A percentile compares a stretch with the other conserved stretches of the same genome.
Conservation (phyloP, 2,113 vertebrate genomes). For the Aspiorhynchus laticeps region DNA sequence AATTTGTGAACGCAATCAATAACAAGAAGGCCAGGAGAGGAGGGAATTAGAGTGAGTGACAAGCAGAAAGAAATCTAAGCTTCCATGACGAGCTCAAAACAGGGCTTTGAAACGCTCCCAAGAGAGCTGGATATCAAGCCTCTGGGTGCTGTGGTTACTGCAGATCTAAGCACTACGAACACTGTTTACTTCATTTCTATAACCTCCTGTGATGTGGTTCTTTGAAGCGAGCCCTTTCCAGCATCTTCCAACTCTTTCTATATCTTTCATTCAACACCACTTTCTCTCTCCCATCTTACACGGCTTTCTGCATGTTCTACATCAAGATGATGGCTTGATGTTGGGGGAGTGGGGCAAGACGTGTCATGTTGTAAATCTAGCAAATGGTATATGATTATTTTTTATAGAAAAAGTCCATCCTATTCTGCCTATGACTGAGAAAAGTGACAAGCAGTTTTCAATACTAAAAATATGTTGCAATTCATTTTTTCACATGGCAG, state of each 20-base stretch:
- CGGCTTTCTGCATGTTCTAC: neutral
- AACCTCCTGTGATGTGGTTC: conserved; percentile 19
- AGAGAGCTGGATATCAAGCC: conserved; percentile 33
- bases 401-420: neutral
- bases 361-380: neutral
- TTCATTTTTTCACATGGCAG: neutral
- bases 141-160: conserved; percentile 27
- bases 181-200: conserved; percentile 39
- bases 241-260: conserved; percentile 3
- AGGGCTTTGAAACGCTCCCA: conserved; percentile 31
- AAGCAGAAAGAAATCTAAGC: conserved; percentile 37
- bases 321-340: neutral
- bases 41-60: conserved; percentile 21
- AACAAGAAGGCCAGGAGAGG: conserved; percentile 23
- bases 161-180: conserved; percentile 22
- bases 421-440: neutral
- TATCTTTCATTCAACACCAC: neutral
- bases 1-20: conserved; percentile 32
- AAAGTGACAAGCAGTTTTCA: neutral
- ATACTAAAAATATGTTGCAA: neutral
- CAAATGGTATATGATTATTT: neutral
- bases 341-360: neutral
- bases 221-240: conserved; percentile 22
- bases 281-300: neutral
- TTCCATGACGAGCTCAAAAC: conserved; percentile 34